These are phyloP conservation scores for Loriculus beryllinus DNA, from an alignment of 2,797 vertebrate species.

Conservation along the genomic window DNA sequence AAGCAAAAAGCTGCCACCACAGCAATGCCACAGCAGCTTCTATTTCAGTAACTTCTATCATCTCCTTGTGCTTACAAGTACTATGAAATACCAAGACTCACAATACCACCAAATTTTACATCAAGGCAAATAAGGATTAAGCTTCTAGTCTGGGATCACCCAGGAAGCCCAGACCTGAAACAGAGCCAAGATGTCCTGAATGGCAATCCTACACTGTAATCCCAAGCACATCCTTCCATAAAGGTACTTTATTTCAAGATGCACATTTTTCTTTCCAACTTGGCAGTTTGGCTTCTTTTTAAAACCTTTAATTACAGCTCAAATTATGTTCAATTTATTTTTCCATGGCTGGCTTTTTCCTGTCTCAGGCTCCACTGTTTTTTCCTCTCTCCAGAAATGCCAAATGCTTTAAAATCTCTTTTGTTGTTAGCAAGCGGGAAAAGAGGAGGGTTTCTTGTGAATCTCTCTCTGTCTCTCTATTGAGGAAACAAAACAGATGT, in stretches of 20 bases:
- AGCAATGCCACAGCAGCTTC: background rate
- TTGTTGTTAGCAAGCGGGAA: conserved; percentile 22
- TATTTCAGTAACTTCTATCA: background rate
- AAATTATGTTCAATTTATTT: conserved; percentile 48
- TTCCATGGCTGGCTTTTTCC: conserved; percentile 14
- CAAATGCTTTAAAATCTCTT: conserved; percentile 35
- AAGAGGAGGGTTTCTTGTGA: conserved; percentile 18
- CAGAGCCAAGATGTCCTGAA: background rate
- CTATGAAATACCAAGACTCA: background rate
- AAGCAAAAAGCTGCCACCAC: background rate
- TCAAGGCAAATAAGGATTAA: background rate
- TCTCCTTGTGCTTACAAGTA: background rate
- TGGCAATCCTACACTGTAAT: background rate
- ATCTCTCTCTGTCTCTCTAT: background rate
- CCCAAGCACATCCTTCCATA: conserved; percentile 4
- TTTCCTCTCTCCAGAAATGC: conserved; percentile 17
- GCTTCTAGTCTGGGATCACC: background rate
- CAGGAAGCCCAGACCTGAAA: background rate
- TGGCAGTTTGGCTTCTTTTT: background rate
- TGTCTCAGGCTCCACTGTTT: background rate
- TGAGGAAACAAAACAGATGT: conserved; percentile 48
- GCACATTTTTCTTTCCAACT: background rate
- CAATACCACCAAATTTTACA: background rate
- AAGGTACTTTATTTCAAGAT: conserved; percentile 20
- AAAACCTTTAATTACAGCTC: conserved; percentile 39